Conservation (phyloP, 2,888 invertebrate genomes). For the Drosophila sordidula region DNA sequence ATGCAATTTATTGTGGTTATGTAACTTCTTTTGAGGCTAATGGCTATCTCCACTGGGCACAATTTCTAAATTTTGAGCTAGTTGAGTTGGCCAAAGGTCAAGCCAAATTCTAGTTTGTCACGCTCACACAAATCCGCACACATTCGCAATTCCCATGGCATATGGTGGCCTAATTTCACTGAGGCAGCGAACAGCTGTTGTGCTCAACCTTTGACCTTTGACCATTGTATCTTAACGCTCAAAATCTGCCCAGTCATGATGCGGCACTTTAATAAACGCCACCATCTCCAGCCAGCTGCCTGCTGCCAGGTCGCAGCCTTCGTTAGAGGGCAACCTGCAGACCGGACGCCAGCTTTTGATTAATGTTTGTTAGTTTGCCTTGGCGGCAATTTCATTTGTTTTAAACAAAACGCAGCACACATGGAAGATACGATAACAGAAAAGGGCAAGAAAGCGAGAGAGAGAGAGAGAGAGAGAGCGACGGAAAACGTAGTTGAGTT, state of each 20-base stretch:
- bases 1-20: constrained; percentile 5
- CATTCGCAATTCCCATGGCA: constrained; percentile 42
- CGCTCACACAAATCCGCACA: constrained; percentile 36
- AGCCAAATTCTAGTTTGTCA: constrained; percentile 63
- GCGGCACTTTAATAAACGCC: constrained; percentile 67
- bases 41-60: background rate
- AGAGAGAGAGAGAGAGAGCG: background rate
- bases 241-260: constrained; percentile 59
- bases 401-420: constrained; percentile 66
- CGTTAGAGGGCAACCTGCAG: constrained; percentile 54
- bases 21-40: background rate
- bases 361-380: constrained; percentile 75
- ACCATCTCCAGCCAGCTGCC: constrained; percentile 12
- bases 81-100: constrained; percentile 58
- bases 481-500: background rate
- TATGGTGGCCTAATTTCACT: constrained; percentile 45
- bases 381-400: constrained; percentile 74
- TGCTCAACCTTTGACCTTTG: constrained; percentile 63
- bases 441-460: background rate
- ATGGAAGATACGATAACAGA: constrained; percentile 3
- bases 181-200: constrained; percentile 36
- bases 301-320: constrained; percentile 12
- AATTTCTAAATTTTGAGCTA: constrained; percentile 9
- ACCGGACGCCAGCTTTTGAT: constrained; percentile 72
- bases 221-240: constrained; percentile 51